Percentiles rank a stretch among this genome's conserved stretches.
Evolutionary conservation across 2,113 vertebrate species (phyloP).

Genomic region (Mus spicilegus): DNA sequence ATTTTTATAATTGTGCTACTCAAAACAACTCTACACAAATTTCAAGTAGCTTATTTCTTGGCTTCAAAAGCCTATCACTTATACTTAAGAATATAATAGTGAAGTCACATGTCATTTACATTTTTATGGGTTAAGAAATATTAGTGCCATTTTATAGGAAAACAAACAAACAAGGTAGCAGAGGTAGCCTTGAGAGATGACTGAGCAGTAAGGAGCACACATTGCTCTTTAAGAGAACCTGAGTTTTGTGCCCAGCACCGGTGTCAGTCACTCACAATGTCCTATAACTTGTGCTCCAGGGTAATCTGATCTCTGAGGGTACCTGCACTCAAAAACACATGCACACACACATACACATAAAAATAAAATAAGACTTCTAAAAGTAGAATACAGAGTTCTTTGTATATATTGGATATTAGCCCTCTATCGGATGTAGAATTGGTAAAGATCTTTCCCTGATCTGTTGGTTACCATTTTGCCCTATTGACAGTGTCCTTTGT

Average conservation of each 20-base stretch:
- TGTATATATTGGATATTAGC: too few species aligned
- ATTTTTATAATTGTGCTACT: slow-evolving; percentile 15
- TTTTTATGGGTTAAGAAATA: background rate
- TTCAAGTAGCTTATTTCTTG: background rate
- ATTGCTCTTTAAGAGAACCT: background rate
- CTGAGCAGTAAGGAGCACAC: too few species aligned
- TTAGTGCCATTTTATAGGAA: background rate
- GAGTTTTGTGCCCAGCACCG: background rate
- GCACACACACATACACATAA: background rate
- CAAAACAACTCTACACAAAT: background rate
- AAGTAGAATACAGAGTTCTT: background rate
- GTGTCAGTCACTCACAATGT: background rate
- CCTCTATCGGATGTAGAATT: too few species aligned
- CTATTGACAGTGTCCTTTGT: too few species aligned
- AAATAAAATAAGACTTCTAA: background rate
- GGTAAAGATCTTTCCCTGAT: too few species aligned
- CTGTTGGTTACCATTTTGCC: too few species aligned
- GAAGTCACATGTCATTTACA: background rate
- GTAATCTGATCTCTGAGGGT: background rate
- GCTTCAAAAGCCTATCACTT: background rate
- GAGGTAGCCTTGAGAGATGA: background rate
- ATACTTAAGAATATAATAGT: background rate
- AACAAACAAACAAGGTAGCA: background rate
- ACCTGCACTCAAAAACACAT: background rate
- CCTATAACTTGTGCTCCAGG: background rate